Evolutionary conservation across 2,888 invertebrate species (phyloP), one percentile per base, ranked within the genome.

Genomic region (Acleris holmiana): DNA sequence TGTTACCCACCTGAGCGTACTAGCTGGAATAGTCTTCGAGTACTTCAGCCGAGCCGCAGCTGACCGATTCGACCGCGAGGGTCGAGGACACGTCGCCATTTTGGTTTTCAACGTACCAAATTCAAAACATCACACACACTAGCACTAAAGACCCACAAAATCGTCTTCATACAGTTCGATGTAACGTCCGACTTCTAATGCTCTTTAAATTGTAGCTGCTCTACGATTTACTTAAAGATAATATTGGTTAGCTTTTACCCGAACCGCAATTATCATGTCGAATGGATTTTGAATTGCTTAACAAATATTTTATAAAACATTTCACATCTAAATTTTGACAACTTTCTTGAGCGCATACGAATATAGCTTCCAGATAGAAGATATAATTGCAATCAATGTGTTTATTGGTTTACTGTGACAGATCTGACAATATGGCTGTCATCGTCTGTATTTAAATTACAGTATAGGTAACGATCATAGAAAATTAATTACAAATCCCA

Each of bases 21-120:
- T 86, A 5, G 89, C 86, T 8, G 91, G 89, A 60, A 87, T 85
- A 0, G 91, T 91, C 71, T 91, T 91, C 21, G 91, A 91, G 71
- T 91, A 91, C 67, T 90, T 91, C 72, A 91, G 73, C 67, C 89
- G 84, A 35, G 87, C 75, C 0, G 89, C 87, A 40, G 85, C 79
- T 1, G 89, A 86, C 64, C 90, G 80, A 18, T 82, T 73, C 4
- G 91, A 84, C 50, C 89, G 79, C 66, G 84, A 84, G 61, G 85
- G 78, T 68, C 91, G 79, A 4, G 91, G 91, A 73, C 91, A 91
- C 25, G 91, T 91, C 72, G 91, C 78, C 85, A 85, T 85, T 65
- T 79, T 82, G 66, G 62, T 70, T 73, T 67, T 29, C 50, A 51
- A 58, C 21, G 56, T 69, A 65, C 61, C 53, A 60, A 66, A 56